These are phyloP conservation scores for Clivina fossor DNA, from an alignment of 2,888 invertebrate species.

Conservation along the genomic window DNA sequence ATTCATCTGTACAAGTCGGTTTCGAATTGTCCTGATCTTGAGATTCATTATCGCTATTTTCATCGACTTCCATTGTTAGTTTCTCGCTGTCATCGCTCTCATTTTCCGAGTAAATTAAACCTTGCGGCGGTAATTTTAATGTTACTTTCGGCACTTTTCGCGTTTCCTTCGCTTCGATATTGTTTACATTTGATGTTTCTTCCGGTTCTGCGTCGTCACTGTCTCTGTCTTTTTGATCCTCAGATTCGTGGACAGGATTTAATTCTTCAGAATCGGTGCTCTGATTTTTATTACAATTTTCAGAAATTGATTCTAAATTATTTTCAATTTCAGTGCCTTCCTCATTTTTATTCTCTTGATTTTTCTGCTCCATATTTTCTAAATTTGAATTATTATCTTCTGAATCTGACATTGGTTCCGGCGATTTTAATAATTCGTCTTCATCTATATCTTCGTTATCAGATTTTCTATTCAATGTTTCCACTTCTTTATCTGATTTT, in stretches of 20 bases:
- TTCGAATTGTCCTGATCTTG: slow-evolving; percentile 45
- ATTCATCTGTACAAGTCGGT: too few species aligned
- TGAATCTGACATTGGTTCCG: slow-evolving; percentile 21
- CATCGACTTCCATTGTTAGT: slow-evolving; percentile 60
- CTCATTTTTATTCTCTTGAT: too few species aligned
- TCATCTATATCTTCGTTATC: slow-evolving; percentile 42
- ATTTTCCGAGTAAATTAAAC: slow-evolving; percentile 41
- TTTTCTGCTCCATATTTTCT: slow-evolving; percentile 13
- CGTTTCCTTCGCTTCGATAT: slow-evolving; percentile 44
- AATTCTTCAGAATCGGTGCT: slow-evolving; percentile 7
- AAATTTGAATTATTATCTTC: slow-evolving; percentile 34
- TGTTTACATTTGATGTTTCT: slow-evolving; percentile 5
- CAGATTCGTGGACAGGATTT: too few species aligned
- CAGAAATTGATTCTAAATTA: slow-evolving; percentile 7
- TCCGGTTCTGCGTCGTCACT: slow-evolving; percentile 3
- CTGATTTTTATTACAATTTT: too few species aligned
- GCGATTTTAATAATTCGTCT: slow-evolving; percentile 37
- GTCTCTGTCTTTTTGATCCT: slow-evolving; percentile 15
- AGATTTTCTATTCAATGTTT: slow-evolving; percentile 36
- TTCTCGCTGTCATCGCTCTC: slow-evolving; percentile 66
- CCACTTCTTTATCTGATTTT: slow-evolving; percentile 28
- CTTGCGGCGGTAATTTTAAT: slow-evolving; percentile 57
- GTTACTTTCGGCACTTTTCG: slow-evolving; percentile 69
- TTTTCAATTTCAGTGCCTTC: slow-evolving; percentile 22
- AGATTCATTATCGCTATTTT: slow-evolving; percentile 47